Percentiles rank a stretch among this genome's conserved stretches.
phyloP scores from a whole-genome alignment of 2,113 vertebrate species.

The Ailurus styani region DNA sequence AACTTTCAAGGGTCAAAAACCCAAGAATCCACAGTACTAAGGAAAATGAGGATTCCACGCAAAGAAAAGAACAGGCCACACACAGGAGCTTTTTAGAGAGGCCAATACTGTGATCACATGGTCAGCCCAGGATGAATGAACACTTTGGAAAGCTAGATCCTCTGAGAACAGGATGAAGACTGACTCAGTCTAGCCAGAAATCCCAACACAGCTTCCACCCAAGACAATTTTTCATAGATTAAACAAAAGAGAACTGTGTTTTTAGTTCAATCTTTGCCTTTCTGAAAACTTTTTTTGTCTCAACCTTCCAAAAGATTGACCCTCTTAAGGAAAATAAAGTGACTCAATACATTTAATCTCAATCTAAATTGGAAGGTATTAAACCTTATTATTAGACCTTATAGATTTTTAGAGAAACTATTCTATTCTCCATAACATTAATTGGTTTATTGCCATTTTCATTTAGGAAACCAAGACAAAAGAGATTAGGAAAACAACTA shows the following conservation, averaged over 20 bases:
- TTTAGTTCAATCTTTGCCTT: neutral
- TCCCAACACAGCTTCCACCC: neutral
- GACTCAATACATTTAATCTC: neutral
- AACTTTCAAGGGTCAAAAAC: neutral
- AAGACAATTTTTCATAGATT: neutral
- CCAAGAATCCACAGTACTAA: neutral
- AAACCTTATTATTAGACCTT: neutral
- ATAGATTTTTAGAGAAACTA: neutral
- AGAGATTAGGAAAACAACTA: neutral
- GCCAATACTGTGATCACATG: neutral
- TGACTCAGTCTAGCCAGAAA: neutral
- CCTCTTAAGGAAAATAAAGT: neutral
- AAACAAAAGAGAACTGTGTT: neutral
- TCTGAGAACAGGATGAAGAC: neutral
- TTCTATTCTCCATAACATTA: neutral
- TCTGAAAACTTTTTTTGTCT: neutral
- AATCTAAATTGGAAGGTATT: neutral
- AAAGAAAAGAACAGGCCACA: neutral
- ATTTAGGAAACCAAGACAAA: constrained; percentile 15
- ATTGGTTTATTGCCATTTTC: neutral
- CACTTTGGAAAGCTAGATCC: neutral
- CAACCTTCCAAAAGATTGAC: neutral
- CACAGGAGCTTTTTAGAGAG: neutral
- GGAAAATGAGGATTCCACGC: neutral
- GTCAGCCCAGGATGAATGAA: neutral